Evolutionary conservation across 2,797 vertebrate species (phyloP), one percentile per base, ranked within the genome.

Genomic region (Lacerta bilineata): DNA sequence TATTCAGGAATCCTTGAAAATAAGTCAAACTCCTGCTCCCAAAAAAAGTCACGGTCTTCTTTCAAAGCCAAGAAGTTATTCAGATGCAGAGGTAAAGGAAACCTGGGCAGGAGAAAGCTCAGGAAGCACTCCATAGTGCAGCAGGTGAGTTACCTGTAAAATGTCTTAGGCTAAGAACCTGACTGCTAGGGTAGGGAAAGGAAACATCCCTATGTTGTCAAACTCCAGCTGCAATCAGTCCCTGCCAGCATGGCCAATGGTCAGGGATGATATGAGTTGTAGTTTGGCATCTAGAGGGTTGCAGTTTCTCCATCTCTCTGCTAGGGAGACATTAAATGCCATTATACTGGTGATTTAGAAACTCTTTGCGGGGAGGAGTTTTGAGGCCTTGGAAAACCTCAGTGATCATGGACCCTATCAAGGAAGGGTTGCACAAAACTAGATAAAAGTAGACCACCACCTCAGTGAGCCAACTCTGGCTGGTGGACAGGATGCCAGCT

Each of bases 41-140:
- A 46, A 36, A 33, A 81, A 50, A 50, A 83, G 43, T 36, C 41
- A 46, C 2, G 29, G 55, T 9, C 11, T 15, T 75, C 18, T 50
- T 87, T 82, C 72, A 83, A 76, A 81, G 71, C 4, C 20, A 2
- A 59, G 80, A 82, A 46, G 29, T 66, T 81, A 78, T 68, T 66
- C 68, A 20, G 36, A 75, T 68, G 23, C 64, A 66, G 39, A 29
- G n/a, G 1, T 87, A 46, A 3, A 66, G 41, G 64, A 74, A 81
- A 82, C 29, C 27, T 33, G 43, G n/a, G n/a, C 4, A 71, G n/a
- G 66, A 83, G 36, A 59, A 66, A 8, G 64, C 8, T 36, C 33
- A 74, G 55, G 13, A 36, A 76, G 8, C 2, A n/a, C n/a, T 55
- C 50, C n/a, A 82, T 33, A 41, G 6, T 29, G 4, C 17, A 82